These are phyloP conservation scores for Gambusia yucatana DNA, from an alignment of 2,797 vertebrate species.

Conservation along the genomic window DNA sequence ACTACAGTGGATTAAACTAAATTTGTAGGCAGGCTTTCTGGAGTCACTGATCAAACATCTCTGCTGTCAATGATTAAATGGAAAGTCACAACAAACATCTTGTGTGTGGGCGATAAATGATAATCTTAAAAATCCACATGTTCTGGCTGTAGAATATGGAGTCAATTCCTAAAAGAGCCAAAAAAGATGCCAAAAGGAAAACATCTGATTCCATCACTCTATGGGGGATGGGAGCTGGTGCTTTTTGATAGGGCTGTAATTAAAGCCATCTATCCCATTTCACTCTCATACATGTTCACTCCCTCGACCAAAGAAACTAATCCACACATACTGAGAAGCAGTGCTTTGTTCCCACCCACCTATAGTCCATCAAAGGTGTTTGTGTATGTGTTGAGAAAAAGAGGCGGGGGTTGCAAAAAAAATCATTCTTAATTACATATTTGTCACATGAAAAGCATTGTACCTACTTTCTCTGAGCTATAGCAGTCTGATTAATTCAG, in stretches of 20 bases:
- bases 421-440: constrained; percentile 85
- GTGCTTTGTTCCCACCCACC: constrained; percentile 73
- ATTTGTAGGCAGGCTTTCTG: constrained; percentile 35
- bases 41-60: constrained; percentile 46
- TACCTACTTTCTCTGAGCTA: constrained; percentile 74
- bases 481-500: constrained; percentile 81
- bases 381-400: constrained; percentile 12
- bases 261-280: constrained; percentile 77
- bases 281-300: constrained; percentile 42
- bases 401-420: constrained; percentile 52
- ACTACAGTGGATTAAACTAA: constrained; percentile 35
- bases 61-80: constrained; percentile 48
- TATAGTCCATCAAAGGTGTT: constrained; percentile 66
- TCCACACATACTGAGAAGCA: constrained; percentile 50
- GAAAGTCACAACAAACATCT: constrained; percentile 51
- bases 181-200: constrained; percentile 68
- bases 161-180: constrained; percentile 62
- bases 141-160: constrained; percentile 60
- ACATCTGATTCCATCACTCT: constrained; percentile 65
- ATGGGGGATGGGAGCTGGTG: constrained; percentile 60
- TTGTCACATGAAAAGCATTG: constrained; percentile 84
- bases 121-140: constrained; percentile 54
- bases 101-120: constrained; percentile 43
- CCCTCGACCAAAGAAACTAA: constrained; percentile 42
- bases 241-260: constrained; percentile 75